Conservation (phyloP, 2,113 vertebrate genomes). For the Pardalotus punctatus region DNA sequence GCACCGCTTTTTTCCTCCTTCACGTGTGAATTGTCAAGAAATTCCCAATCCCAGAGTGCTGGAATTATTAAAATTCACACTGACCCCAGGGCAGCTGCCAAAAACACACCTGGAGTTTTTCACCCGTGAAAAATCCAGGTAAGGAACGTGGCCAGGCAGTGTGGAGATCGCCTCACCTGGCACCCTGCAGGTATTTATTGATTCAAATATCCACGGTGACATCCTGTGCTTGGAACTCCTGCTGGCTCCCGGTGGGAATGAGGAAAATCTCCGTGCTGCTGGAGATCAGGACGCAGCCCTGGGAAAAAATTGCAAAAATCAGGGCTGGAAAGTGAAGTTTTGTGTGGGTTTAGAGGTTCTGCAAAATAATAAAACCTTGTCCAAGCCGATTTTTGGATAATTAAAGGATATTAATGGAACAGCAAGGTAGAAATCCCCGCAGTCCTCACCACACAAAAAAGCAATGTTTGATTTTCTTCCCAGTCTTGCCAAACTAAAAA, state of each 20-base stretch:
- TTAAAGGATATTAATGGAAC: neutral
- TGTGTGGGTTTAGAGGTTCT: neutral
- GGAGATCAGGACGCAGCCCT: neutral
- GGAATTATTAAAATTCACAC: neutral
- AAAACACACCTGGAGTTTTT: neutral
- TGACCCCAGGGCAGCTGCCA: neutral
- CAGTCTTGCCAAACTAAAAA: neutral
- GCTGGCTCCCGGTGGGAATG: neutral
- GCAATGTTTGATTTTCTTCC: neutral
- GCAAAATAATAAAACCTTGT: neutral
- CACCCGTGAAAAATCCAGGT: accelerated
- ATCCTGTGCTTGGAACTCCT: neutral
- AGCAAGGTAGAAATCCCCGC: neutral
- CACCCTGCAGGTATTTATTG: neutral
- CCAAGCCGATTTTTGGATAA: neutral
- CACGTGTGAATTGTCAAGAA: accelerated
- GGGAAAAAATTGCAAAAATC: neutral
- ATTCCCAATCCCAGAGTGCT: accelerated
- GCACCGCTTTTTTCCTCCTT: neutral
- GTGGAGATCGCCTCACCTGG: neutral
- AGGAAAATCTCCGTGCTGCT: accelerated
- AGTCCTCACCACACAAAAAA: neutral
- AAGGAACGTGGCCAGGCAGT: accelerated
- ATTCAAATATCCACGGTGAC: neutral
- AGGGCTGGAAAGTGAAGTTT: neutral